Percentiles rank a stretch among this genome's conserved stretches.
phyloP scores from a whole-genome alignment of 2,888 invertebrate genomes.

The Fragum sueziense region DNA sequence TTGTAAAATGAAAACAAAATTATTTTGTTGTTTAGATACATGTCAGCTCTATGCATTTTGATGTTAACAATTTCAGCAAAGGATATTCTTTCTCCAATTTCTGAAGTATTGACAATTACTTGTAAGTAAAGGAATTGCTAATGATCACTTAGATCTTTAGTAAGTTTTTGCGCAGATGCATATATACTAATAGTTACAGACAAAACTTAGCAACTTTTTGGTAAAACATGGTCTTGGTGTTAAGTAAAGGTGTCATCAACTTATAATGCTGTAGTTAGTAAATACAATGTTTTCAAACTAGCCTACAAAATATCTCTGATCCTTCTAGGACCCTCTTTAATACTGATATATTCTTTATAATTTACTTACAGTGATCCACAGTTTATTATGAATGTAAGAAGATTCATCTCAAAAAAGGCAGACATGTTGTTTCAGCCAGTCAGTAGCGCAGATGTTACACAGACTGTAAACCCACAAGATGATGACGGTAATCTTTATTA shows the following conservation, averaged over 20 bases:
- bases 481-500: slow-evolving; percentile 60
- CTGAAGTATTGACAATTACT: no score
- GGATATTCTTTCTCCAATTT: no score
- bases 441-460: slow-evolving; percentile 34
- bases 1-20: no score
- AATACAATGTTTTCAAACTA: neutral
- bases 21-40: no score
- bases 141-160: no score
- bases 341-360: neutral
- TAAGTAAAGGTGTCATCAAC: neutral
- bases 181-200: no score
- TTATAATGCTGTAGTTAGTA: neutral
- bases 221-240: neutral
- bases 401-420: slow-evolving; percentile 93
- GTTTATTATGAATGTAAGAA: slow-evolving; percentile 88
- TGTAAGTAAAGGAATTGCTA: no score
- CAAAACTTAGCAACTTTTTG: neutral
- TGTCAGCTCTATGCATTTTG: no score
- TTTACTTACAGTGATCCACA: slow-evolving; percentile 64
- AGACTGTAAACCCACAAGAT: slow-evolving; percentile 25
- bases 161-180: no score
- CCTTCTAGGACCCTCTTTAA: no score
- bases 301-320: no score
- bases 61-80: no score
- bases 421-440: slow-evolving; percentile 86